Evolutionary conservation across 2,888 invertebrate genomes (phyloP), one percentile per base, ranked within the genome.

Genomic region (Danaus chrysippus): DNA sequence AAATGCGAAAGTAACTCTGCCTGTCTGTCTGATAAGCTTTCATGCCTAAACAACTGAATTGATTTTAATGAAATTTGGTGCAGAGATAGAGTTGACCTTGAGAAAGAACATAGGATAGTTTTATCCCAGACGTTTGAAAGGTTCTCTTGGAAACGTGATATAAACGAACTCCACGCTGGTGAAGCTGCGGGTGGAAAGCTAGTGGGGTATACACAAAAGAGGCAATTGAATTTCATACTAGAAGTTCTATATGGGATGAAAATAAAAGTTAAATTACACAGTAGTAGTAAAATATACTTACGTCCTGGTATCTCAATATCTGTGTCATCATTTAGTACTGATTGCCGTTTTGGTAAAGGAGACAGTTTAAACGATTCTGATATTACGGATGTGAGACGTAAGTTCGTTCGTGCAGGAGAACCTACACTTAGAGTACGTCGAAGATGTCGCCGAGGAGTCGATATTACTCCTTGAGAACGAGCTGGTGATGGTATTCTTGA

Each of bases 281-380:
- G 12, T 42, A 42, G 19, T n/a, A 44, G 10, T n/a, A 43, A 19
- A 41, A 49, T n/a, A 3, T 67, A 85, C 89, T 87, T 67, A 90
- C 90, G 77, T 68, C 73, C 75, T 0, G 88, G 88, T 54, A 78
- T 79, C 17, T 82, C 83, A 69, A 90, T 83, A 46, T 85, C 76
- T 23, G 88, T 89, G 54, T 81, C 77, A 68, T 90, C 88, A 46
- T 78, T 75, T 42, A 90, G 63, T 5, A 90, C 73, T 46, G 88
- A 89, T 46, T 67, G 70, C 55, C 82, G 74, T 41, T 69, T 76
- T 5, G 63, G 72, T 56, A 85, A 54, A 0, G 87, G 86, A 6
- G 88, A 86, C 1, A 83, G 34, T n/a, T 68, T 69, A 69, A 83
- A 81, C 0, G 82, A 78, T 2, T 79, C 74, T 68, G 75, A 68